A percentile compares a stretch with the other conserved stretches of the same genome.
These are phyloP conservation scores for Frieseomelitta varia DNA, from an alignment of 1,140 invertebrate genomes.

Conservation along the genomic window DNA sequence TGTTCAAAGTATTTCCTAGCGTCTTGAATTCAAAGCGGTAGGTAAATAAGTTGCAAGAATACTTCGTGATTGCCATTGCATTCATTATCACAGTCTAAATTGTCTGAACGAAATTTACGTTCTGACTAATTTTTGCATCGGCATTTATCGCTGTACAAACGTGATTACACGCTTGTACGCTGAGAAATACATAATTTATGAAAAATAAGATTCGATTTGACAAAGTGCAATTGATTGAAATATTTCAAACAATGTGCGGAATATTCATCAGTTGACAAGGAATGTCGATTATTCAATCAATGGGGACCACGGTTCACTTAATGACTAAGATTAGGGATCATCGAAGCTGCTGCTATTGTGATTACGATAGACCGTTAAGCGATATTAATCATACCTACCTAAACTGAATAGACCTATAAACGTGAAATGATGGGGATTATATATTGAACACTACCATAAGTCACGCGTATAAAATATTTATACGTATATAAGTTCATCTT, in stretches of 20 bases:
- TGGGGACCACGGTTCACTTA: conserved; percentile 16
- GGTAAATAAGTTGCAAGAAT: neutral
- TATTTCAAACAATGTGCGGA: neutral
- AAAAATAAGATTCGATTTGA: neutral
- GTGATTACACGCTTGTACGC: neutral
- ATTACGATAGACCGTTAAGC: conserved; percentile 40
- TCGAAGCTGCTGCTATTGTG: conserved; percentile 39
- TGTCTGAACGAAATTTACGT: neutral
- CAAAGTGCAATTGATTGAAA: neutral
- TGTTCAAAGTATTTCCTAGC: neutral
- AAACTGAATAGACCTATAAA: conserved; percentile 34
- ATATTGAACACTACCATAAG: neutral
- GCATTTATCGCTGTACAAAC: neutral
- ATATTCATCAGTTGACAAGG: conserved; percentile 11
- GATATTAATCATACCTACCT: conserved; percentile 43
- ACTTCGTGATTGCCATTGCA: neutral
- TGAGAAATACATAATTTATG: neutral
- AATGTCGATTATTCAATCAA: conserved; percentile 38
- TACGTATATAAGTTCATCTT: neutral
- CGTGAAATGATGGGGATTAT: conserved; percentile 14
- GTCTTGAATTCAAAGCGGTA: neutral
- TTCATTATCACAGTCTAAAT: neutral
- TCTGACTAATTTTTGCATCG: neutral
- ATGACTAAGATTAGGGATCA: conserved; percentile 53
- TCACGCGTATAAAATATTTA: neutral